phyloP scores from a whole-genome alignment of 2,113 vertebrate genomes.

The Chrysemys picta region DNA sequence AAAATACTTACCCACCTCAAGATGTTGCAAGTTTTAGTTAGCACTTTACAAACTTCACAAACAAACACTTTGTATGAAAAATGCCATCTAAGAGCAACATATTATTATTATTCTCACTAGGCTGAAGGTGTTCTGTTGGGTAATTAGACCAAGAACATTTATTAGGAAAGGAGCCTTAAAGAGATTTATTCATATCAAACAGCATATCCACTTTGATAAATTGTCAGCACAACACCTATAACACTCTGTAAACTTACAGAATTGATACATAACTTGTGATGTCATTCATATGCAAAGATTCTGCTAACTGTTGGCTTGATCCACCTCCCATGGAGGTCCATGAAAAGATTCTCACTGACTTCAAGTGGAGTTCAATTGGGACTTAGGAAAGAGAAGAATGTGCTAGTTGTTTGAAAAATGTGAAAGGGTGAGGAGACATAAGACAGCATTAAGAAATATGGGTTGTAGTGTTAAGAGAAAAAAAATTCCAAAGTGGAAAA shows the following conservation, averaged over 20 bases:
- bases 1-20: not conserved
- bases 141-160: not conserved
- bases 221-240: not conserved
- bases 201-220: not conserved
- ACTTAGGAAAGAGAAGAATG: not conserved
- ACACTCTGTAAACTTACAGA: not conserved
- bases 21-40: not conserved
- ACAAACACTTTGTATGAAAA: not conserved
- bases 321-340: not conserved
- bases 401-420: not conserved
- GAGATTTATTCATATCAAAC: not conserved
- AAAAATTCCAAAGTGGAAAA: slow-evolving; percentile 64
- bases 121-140: not conserved
- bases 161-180: not conserved
- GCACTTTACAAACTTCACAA: not conserved
- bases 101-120: not conserved
- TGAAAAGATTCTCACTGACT: not conserved
- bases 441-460: slow-evolving; percentile 5
- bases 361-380: not conserved
- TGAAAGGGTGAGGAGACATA: not conserved
- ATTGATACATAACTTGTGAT: not conserved
- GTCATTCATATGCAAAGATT: not conserved
- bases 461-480: slow-evolving; percentile 24
- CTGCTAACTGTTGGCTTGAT: not conserved
- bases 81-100: not conserved